Evolutionary conservation across 2,888 invertebrate species (phyloP).

Genomic region (Ophioninae sp.): DNA sequence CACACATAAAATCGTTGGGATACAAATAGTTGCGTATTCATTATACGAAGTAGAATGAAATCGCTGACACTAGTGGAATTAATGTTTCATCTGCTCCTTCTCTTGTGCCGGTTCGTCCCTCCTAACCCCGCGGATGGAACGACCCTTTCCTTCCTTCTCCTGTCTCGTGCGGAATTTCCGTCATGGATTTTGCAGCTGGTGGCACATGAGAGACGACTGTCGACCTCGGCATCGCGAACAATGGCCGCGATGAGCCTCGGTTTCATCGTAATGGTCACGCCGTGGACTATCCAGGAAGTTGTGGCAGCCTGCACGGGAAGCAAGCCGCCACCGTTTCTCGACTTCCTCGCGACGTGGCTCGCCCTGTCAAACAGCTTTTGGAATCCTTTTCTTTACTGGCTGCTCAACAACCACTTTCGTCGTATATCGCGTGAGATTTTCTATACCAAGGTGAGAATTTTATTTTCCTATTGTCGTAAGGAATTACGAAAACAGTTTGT

Average conservation of each 20-base stretch:
- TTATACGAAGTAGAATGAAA: constrained; percentile 54
- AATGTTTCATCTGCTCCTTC: constrained; percentile 49
- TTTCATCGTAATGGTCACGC: constrained; percentile 95
- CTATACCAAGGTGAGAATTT: constrained; percentile 86
- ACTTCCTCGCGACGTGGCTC: constrained; percentile 93
- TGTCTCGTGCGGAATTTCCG: constrained; percentile 48
- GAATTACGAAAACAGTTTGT: background rate
- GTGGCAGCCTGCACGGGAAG: constrained; percentile 94
- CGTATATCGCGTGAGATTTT: constrained; percentile 90
- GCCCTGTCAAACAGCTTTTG: constrained; percentile 94
- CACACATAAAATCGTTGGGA: constrained; percentile 10
- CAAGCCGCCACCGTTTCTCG: constrained; percentile 90
- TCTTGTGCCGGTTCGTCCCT: background rate
- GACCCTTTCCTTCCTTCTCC: constrained; percentile 30
- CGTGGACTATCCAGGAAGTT: constrained; percentile 95
- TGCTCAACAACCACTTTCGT: constrained; percentile 92
- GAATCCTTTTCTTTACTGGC: constrained; percentile 95
- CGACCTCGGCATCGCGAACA: constrained; percentile 91
- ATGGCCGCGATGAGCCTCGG: constrained; percentile 96
- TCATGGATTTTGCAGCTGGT: constrained; percentile 80
- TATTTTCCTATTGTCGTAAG: background rate
- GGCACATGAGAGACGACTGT: constrained; percentile 87
- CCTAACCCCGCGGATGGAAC: constrained; percentile 4
- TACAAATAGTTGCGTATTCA: constrained; percentile 61
- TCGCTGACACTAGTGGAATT: constrained; percentile 61